Conservation (phyloP, 2,888 invertebrate genomes). For the Philopedon plagiatum region DNA sequence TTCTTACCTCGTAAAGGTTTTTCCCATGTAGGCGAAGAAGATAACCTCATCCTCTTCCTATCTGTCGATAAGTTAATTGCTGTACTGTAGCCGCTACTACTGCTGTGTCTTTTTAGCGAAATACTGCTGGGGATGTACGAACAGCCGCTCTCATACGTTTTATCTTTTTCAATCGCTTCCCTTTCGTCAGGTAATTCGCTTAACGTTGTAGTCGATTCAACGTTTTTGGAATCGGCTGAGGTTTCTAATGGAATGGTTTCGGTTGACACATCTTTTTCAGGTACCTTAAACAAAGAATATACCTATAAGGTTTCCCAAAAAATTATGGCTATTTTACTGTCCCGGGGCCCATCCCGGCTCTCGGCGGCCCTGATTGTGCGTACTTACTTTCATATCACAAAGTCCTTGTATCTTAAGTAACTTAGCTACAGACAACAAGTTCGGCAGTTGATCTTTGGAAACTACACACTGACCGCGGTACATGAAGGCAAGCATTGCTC, state of each 20-base stretch:
- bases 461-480: slow-evolving; percentile 91
- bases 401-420: slow-evolving; percentile 86
- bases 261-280: slow-evolving; percentile 55
- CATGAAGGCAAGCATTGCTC: slow-evolving; percentile 87
- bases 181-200: slow-evolving; percentile 16
- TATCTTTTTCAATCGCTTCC: slow-evolving; percentile 15
- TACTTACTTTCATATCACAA: slow-evolving; percentile 83
- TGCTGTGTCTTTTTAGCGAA: slow-evolving; percentile 39
- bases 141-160: slow-evolving; percentile 22
- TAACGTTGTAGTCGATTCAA: not conserved
- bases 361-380: not conserved
- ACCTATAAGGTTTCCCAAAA: no score
- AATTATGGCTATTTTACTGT: no score
- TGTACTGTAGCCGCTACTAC: slow-evolving; percentile 31
- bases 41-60: slow-evolving; percentile 35
- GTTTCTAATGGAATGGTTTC: slow-evolving; percentile 49
- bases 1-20: slow-evolving; percentile 47
- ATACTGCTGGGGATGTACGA: slow-evolving; percentile 42
- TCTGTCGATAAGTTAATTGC: slow-evolving; percentile 51
- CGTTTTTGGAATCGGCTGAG: slow-evolving; percentile 12
- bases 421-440: slow-evolving; percentile 83
- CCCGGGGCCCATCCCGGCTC: no score
- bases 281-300: slow-evolving; percentile 60
- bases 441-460: slow-evolving; percentile 83
- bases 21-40: slow-evolving; percentile 46